Conservation (phyloP, 92 coral and sea anemone species). For the Siderastrea radians region DNA sequence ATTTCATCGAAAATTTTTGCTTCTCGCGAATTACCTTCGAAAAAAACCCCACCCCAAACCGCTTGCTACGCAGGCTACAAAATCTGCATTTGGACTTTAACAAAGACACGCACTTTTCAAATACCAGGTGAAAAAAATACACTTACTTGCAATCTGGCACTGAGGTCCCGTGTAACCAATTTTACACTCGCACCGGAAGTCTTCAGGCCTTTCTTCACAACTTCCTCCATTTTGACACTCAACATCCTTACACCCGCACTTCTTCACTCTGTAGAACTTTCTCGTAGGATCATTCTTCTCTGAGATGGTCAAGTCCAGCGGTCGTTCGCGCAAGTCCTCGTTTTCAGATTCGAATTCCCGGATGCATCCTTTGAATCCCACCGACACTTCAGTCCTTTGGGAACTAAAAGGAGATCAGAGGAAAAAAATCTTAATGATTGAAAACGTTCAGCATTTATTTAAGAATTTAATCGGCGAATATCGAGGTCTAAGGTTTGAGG, state of each 20-base stretch:
- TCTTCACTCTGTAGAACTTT: conserved; percentile 48
- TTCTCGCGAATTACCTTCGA: too few relatives aligned
- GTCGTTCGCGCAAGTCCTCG: conserved; percentile 61
- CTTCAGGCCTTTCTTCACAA: conserved; percentile 57
- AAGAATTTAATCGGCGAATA: too few relatives aligned
- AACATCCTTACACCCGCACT: conserved; percentile 73
- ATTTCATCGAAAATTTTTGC: too few relatives aligned
- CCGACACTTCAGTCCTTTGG: conserved; percentile 54
- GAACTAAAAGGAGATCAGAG: conserved; percentile 30
- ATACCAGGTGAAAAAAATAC: too few relatives aligned
- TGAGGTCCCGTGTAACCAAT: conserved; percentile 78
- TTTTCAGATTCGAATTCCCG: conserved; percentile 67
- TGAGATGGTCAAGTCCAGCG: conserved; percentile 47
- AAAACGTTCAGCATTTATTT: too few relatives aligned
- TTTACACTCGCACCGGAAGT: conserved; percentile 83
- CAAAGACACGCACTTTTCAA: too few relatives aligned
- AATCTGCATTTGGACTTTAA: too few relatives aligned
- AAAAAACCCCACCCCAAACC: too few relatives aligned
- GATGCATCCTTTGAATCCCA: conserved; percentile 78
- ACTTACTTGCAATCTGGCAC: conserved; percentile 70
- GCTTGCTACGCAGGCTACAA: too few relatives aligned
- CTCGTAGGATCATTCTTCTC: not conserved
- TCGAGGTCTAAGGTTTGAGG: too few relatives aligned
- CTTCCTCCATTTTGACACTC: conserved; percentile 62
- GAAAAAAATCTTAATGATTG: too few relatives aligned